Evolutionary conservation across 2,797 vertebrate genomes (phyloP), one percentile per base, ranked within the genome.

Genomic region (Epinephelus awoara): DNA sequence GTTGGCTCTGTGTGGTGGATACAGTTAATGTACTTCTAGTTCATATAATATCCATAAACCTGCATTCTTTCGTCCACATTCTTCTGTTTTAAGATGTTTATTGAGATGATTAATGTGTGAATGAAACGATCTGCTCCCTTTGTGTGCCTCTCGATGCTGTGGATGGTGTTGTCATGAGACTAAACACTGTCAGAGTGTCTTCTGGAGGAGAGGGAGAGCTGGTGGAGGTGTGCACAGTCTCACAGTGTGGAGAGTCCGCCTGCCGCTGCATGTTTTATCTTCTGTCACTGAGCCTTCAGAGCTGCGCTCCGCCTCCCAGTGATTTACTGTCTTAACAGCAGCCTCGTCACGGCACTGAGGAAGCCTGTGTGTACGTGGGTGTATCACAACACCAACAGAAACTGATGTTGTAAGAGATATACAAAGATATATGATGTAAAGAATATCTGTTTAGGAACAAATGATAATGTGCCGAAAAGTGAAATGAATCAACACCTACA

Each of bases 301-400:
- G 6, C 71, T 0, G 76, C 62, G 54, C 82, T 85, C 80, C 80
- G 88, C 91, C 90, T 90, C 50, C 72, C 79, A 66, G 42, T 92
- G 93, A 95, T 95, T 95, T 94, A 95, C 90, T 82, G 91, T 91
- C 84, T 23, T 57, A 29, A 58, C 81, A 78, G 85, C 77, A 57
- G 87, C 85, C 70, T 65, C 44, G 47, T 81, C 89, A 67, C 79
- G 13, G 71, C 84, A 49, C 40, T 1, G 56, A 57, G 50, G 50
- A 82, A 61, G 72, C 58, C 57, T 78, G 59, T 76, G 72, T 7
- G 15, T 38, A 38, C 44, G 54, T 67, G 27, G 1, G 18, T 40
- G 64, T 67, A 10, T 67, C 29, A 51, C 54, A 21, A 42, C 61
- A 34, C 21, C 17, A 54, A 47, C n/a, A 69, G 38, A 84, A 88